phyloP scores from a whole-genome alignment of 1,140 invertebrate species.

The Bombus soroeensis region DNA sequence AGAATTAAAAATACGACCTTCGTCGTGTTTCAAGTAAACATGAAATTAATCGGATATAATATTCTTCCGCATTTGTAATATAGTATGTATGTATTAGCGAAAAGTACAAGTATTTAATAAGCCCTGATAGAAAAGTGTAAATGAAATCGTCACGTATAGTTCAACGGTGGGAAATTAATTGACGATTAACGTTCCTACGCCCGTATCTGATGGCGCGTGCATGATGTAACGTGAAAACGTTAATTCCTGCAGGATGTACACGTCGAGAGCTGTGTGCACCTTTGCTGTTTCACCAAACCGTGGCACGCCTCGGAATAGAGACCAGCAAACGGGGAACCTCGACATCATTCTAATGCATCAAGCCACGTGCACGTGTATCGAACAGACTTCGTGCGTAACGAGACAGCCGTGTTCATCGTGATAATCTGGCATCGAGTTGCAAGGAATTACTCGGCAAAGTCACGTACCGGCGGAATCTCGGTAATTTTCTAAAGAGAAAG shows the following conservation, averaged over 20 bases:
- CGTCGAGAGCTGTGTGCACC: conserved; percentile 51
- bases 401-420: conserved; percentile 61
- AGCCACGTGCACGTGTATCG: conserved; percentile 53
- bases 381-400: conserved; percentile 63
- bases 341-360: conserved; percentile 65
- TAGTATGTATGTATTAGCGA: background rate
- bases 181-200: conserved; percentile 54
- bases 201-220: conserved; percentile 46
- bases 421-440: conserved; percentile 54
- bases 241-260: conserved; percentile 52
- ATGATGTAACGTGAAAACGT: conserved; percentile 60
- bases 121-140: background rate
- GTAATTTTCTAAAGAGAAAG: conserved; percentile 46
- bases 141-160: background rate
- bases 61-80: background rate
- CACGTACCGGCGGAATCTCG: conserved; percentile 44
- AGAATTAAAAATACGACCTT: background rate
- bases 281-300: conserved; percentile 59
- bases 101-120: background rate
- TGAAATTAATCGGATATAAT: too few species aligned
- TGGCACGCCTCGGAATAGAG: conserved; percentile 33
- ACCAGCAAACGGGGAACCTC: conserved; percentile 25
- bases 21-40: too few species aligned
- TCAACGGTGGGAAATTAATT: conserved; percentile 41
- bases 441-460: conserved; percentile 58